phyloP scores from a whole-genome alignment of 2,797 vertebrate genomes.

The Scolopax rusticola region DNA sequence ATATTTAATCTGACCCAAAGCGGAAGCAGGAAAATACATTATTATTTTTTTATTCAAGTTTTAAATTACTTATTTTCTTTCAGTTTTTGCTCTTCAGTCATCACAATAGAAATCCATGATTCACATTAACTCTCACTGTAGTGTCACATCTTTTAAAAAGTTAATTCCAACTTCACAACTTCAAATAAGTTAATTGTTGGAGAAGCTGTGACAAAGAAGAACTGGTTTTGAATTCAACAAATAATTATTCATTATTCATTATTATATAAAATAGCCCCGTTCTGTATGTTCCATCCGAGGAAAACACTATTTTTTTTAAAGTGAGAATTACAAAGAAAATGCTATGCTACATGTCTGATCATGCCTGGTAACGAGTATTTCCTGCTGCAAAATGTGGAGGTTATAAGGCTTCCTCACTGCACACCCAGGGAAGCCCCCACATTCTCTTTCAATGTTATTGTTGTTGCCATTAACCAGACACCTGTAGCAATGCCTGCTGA shows the following conservation, averaged over 20 bases:
- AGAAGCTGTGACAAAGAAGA: neutral
- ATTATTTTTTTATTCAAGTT: fast-evolving
- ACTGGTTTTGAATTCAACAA: neutral
- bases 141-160: neutral
- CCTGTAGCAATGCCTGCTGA: fast-evolving
- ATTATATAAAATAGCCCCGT: neutral
- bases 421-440: neutral
- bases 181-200: neutral
- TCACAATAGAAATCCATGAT: neutral
- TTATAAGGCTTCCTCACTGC: fast-evolving
- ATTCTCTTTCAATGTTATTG: neutral
- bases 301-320: neutral
- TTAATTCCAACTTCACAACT: neutral
- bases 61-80: neutral
- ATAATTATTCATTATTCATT: neutral
- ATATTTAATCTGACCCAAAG: neutral
- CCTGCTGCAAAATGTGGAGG: neutral
- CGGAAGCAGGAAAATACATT: fast-evolving
- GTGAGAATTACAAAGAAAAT: neutral
- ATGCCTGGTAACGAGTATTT: neutral
- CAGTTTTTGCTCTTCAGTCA: neutral
- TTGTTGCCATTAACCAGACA: neutral
- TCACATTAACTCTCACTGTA: neutral
- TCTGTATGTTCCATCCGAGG: neutral
- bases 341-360: neutral